Percentiles rank a stretch among this genome's conserved stretches.
These are phyloP conservation scores for Labroides dimidiatus DNA, from an alignment of 2,797 vertebrate species.

Conservation along the genomic window DNA sequence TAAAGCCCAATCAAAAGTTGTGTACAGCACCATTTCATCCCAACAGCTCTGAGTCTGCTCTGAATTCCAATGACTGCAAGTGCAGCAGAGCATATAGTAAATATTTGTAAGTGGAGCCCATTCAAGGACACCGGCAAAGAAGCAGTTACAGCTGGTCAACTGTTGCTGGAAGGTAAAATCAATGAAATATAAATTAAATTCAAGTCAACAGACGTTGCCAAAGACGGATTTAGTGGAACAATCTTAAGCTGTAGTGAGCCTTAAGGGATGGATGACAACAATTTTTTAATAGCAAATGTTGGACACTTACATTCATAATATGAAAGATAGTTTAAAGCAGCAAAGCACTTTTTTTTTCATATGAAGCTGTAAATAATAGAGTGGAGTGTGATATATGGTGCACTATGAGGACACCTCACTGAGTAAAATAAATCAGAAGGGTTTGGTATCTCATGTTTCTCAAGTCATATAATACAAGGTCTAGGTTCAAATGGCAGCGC, in stretches of 20 bases:
- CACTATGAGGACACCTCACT: conserved; percentile 10
- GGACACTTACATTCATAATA: conserved; percentile 22
- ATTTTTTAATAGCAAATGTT: conserved; percentile 1
- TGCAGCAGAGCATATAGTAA: neutral
- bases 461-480: conserved; percentile 22
- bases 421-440: conserved; percentile 36
- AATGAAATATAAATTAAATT: conserved; percentile 35
- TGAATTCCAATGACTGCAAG: neutral
- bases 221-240: neutral
- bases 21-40: neutral
- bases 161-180: conserved; percentile 14
- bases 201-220: conserved; percentile 6
- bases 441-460: conserved; percentile 25
- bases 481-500: conserved; percentile 29
- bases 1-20: conserved; percentile 3
- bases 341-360: conserved; percentile 4
- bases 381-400: conserved; percentile 35
- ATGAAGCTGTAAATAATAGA: conserved; percentile 12
- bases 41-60: conserved; percentile 1
- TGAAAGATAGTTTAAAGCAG: neutral
- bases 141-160: conserved; percentile 8
- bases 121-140: neutral
- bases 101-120: neutral
- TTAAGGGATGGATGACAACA: neutral
- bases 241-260: neutral